These are phyloP conservation scores for Zophobas morio DNA, from an alignment of 1,140 invertebrate species.

Conservation along the genomic window DNA sequence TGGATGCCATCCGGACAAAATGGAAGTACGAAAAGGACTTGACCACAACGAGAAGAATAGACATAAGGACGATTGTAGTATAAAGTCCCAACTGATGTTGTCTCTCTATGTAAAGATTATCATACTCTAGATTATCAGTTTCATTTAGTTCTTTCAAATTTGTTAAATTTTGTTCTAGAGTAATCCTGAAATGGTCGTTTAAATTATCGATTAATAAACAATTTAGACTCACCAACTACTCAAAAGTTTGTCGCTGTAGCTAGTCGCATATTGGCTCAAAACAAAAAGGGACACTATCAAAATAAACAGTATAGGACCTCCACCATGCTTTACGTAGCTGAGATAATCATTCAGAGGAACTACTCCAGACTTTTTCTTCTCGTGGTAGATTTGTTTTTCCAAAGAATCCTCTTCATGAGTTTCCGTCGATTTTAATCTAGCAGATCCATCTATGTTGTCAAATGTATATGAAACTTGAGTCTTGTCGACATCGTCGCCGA, in stretches of 20 bases:
- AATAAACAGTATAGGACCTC: constrained; percentile 50
- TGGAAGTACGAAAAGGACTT: constrained; percentile 66
- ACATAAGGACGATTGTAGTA: constrained; percentile 16
- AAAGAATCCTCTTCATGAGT: constrained; percentile 2
- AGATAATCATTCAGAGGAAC: constrained; percentile 54
- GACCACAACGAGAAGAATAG: constrained; percentile 18
- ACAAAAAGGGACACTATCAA: constrained; percentile 51
- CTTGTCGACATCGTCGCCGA: constrained; percentile 7
- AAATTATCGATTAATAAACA: constrained; percentile 40
- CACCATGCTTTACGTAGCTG: constrained; percentile 56
- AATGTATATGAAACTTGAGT: background rate
- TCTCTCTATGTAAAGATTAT: background rate
- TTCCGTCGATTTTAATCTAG: background rate
- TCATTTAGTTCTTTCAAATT: constrained; percentile 7
- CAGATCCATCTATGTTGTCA: too few relatives aligned
- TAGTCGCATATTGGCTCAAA: constrained; percentile 50
- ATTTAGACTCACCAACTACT: constrained; percentile 54
- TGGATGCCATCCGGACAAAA: constrained; percentile 76
- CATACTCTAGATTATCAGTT: constrained; percentile 3
- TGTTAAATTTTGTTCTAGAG: constrained; percentile 36
- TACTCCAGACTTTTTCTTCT: constrained; percentile 54
- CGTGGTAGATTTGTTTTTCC: constrained; percentile 56
- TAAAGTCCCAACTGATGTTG: constrained; percentile 38
- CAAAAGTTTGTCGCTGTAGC: constrained; percentile 54
- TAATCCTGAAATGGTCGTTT: constrained; percentile 39